Percentiles rank a stretch among this genome's conserved stretches.
Evolutionary conservation across 2,797 vertebrate genomes (phyloP).

Genomic region (Tragopan temminckii): DNA sequence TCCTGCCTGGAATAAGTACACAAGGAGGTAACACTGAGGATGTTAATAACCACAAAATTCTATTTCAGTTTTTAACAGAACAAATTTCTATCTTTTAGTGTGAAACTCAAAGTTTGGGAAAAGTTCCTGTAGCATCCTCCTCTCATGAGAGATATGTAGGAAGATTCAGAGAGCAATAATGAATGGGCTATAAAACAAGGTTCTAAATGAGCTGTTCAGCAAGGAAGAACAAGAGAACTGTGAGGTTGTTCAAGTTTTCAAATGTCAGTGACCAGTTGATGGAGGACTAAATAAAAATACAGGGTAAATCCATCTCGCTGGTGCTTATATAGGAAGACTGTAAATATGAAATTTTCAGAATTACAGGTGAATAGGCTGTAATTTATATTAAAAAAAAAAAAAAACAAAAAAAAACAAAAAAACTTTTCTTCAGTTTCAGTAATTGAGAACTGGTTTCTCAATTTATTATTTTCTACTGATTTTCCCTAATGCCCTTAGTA

Average conservation of each 20-base stretch:
- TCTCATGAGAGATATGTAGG: neutral
- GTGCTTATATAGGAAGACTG: neutral
- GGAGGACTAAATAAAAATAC: neutral
- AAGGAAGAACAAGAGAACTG: neutral
- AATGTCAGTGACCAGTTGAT: neutral
- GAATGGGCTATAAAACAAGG: neutral
- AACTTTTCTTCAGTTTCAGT: neutral
- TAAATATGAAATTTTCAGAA: neutral
- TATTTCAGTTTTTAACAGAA: conserved; percentile 43
- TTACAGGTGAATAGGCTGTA: neutral
- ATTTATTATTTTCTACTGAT: neutral
- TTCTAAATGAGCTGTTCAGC: neutral
- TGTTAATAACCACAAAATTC: conserved; percentile 60
- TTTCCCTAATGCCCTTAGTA: neutral
- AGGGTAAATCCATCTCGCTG: neutral
- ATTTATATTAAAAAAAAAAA: neutral
- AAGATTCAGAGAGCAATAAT: neutral
- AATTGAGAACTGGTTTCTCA: neutral
- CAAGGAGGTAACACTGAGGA: neutral
- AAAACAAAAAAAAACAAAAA: too few relatives aligned
- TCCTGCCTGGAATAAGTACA: conserved; percentile 24
- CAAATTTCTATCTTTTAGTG: neutral
- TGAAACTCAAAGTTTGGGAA: neutral
- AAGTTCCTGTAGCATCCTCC: conserved; percentile 1
- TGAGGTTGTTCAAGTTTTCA: neutral